Evolutionary conservation across 2,888 invertebrate genomes (phyloP), one percentile per base, ranked within the genome.

Genomic region (Adelphocoris suturalis): DNA sequence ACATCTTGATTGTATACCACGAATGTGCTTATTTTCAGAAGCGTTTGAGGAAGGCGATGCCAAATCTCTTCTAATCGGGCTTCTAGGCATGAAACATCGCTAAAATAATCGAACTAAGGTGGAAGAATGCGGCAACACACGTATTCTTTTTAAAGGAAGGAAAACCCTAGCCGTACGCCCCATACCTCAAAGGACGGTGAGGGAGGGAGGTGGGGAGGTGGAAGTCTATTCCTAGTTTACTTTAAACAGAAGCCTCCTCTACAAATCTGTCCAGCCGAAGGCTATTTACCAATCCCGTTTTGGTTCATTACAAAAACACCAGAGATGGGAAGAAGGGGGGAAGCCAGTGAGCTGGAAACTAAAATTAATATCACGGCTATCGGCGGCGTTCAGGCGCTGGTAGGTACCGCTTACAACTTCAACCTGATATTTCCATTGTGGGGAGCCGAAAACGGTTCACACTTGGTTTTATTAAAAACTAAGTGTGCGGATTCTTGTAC

Each of bases 281-380:
- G 89, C 81, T 89, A 89, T 89, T 89, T 89, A 89, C 89, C 78
- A 84, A 89, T 89, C 89, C 89, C 84, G 89, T 89, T 89, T 89
- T 84, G 89, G 89, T 89, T 89, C 89, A 89, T 89, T 89, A 89
- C 89, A 84, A 89, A 89, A 89, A 89, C 89, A 89, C 75, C 57
- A 55, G 78, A 37, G 78, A 46, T 48, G 16, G 52, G n/a, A 75
- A 75, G 75, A 27, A 19, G 27, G 75, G 55, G 61, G 75, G 55
- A 76, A 61, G 46, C 16, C 75, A 84, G 27, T 84, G 84, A 85
- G 68, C 88, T 88, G 80, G 88, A 88, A 88, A 88, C 86, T 86
- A 86, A 86, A 86, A 86, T 86, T 86, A 86, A 86, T 86, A 86
- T 86, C 86, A 23, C 27, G 82, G 82, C 82, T 82, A 82, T 82